Evolutionary conservation across 1,140 invertebrate genomes (phyloP).

Genomic region (Neodiprion virginianus): DNA sequence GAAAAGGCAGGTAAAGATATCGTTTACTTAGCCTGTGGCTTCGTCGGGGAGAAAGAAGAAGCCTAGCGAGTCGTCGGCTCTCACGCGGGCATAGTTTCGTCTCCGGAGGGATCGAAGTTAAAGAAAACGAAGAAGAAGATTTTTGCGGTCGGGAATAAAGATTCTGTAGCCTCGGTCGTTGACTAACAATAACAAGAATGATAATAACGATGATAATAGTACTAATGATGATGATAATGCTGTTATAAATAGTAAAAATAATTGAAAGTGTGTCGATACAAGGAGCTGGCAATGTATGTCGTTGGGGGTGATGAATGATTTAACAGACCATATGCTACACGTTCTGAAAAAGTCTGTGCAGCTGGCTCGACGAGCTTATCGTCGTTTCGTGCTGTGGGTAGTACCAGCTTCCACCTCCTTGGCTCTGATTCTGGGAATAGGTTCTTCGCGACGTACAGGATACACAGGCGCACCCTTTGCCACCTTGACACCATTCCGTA

Average conservation of each 20-base stretch:
- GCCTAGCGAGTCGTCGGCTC: background rate
- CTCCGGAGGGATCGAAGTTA: too few species aligned
- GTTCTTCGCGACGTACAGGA: conserved; percentile 2
- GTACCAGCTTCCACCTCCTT: conserved; percentile 1
- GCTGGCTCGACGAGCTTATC: conserved; percentile 1
- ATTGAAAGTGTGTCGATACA: background rate
- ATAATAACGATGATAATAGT: background rate
- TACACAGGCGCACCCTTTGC: conserved; percentile 10
- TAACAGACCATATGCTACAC: conserved; percentile 14
- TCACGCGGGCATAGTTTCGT: conserved; percentile 4
- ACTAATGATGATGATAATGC: background rate
- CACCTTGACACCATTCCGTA: conserved; percentile 11
- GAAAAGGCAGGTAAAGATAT: background rate
- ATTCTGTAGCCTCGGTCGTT: too few species aligned
- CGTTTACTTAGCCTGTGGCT: background rate
- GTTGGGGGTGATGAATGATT: background rate
- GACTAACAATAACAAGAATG: background rate
- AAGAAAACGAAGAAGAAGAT: too few species aligned
- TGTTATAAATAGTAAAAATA: background rate
- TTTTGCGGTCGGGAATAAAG: too few species aligned
- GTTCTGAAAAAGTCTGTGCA: conserved; percentile 14
- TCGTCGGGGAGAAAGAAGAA: background rate
- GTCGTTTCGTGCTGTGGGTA: background rate
- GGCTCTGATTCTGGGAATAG: background rate
- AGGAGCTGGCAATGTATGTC: background rate